phyloP scores from a whole-genome alignment of 2,888 invertebrate genomes.

The Zelleria hepariella region DNA sequence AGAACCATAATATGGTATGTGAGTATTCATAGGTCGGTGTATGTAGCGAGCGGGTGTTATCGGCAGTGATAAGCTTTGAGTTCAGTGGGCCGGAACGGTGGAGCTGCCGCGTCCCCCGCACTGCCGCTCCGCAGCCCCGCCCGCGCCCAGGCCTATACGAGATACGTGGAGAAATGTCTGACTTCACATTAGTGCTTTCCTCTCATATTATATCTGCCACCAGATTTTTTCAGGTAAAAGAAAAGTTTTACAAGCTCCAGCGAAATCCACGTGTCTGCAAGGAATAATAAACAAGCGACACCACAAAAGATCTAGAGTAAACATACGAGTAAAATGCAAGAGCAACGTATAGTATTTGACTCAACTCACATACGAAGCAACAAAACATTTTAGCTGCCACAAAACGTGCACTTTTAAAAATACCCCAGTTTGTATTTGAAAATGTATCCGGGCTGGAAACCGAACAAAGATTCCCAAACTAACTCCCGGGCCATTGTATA shows the following conservation, averaged over 20 bases:
- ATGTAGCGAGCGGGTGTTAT: conserved; percentile 34
- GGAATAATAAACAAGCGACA: not conserved
- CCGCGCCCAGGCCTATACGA: not conserved
- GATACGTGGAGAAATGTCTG: not conserved
- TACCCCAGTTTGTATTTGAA: conserved; percentile 22
- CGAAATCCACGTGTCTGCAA: not conserved
- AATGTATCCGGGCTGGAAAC: conserved; percentile 27
- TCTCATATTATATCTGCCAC: not conserved
- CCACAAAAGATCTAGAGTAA: not conserved
- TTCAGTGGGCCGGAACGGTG: conserved; percentile 31
- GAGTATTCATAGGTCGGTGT: conserved; percentile 13
- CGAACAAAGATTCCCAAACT: conserved; percentile 57
- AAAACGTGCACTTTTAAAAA: conserved; percentile 1
- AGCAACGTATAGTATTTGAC: not conserved
- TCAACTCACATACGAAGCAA: not conserved
- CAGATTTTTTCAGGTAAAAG: not conserved
- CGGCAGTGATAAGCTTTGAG: conserved; percentile 51
- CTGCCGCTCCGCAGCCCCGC: not conserved
- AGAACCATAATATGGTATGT: not conserved
- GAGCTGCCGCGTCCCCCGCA: conserved; percentile 23
- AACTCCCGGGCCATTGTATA: conserved; percentile 41
- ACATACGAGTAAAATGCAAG: not conserved
- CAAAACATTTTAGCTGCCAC: not conserved
- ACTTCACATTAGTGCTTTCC: not conserved
- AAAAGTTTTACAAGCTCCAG: not conserved